Base-by-base conservation (phyloP, 2,113 vertebrate genomes). In the Felis chaus region DNA sequence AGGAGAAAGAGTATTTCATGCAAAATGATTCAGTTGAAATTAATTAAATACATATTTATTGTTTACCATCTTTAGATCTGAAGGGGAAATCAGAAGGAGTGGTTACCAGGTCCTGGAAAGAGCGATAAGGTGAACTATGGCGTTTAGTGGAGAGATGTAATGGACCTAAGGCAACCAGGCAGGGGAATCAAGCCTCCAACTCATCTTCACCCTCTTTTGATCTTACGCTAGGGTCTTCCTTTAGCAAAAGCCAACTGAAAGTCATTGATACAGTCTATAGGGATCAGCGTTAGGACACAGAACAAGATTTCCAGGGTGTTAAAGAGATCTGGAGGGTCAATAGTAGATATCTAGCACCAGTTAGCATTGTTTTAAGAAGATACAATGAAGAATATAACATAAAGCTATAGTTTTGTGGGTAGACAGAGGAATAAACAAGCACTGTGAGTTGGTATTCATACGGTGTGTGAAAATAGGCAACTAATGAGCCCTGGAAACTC, bases 1-100 rank as follows among this genome's bases (percentile, higher is more conserved):
- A 39, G 7, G 25, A 2, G 8, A 31, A 71, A 7, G 18, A 68
- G 9, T 33, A 36, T 87, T 82, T 96, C 33, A 91, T 6, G 78
- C 6, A 68, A 69, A 90, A 16, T 76, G n/a, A 74, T 87, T 85
- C 18, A 23, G 73, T 96, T 89, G 57, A 33, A 91, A 27, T 73
- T 63, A 80, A 41, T 41, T 73, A 91, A 95, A 13, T 69, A 94
- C 29, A 61, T 87, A 95, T 57, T 79, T 88, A 73, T 90, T 61
- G 10, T 33, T 89, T 82, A 29, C 7, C 21, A 33, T n/a, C 27
- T 78, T 10, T 41, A 71, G 33, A 57, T 39, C 15, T 66, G 6
- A 93, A 92, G 36, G 9, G 25, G 4, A 74, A 94, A 79, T 86
- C 45, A 27, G 61, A 89, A 39, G 25, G 15, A 86, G 78, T 25